Evolutionary conservation across 1,140 invertebrate genomes (phyloP), one percentile per base, ranked within the genome.

Genomic region (Sesamia nonagrioides): DNA sequence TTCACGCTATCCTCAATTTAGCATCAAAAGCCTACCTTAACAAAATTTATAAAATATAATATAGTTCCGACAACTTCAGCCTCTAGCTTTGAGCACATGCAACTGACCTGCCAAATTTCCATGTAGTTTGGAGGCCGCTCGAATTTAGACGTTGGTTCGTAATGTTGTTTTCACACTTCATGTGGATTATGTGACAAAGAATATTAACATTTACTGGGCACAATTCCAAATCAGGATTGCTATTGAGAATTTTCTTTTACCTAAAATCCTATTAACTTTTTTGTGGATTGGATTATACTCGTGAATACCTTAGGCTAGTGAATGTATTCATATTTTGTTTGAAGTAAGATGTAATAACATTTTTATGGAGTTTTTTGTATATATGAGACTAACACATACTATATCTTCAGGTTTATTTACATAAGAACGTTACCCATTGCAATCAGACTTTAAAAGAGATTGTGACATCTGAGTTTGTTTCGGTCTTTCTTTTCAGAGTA

Each of bases 61-160:
- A 68, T n/a, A 48, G 42, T 68, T 48, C 6, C 21, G 40, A 45
- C 2, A 45, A 68, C 18, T 48, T 9, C 17, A 13, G 40, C 18
- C 40, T 66, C 9, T 21, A 17, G 60, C 63, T 68, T 68, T 68
- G 63, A 68, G 17, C 40, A n/a, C 17, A 68, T 45, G 37, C 63
- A 45, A 68, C 63, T 68, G 40, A 48, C 63, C 63, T 68, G 63
- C 63, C 63, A 68, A 68, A 68, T 68, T 68, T 68, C 63, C 63
- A 48, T 68, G 63, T 68, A 68, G 63, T 68, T 68, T 68, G 63
- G 40, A 15, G 18, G 63, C 17, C 40, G 45, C 37, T 68, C 18
- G 40, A 68, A 68, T 68, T 68, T 40, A 68, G 63, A 48, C 48
- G 61, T 17, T 17, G 33, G 40, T 48, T 45, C 37, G 18, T 3